Base-by-base conservation (phyloP, 1,140 invertebrate genomes). In the Nephotettix cincticeps region DNA sequence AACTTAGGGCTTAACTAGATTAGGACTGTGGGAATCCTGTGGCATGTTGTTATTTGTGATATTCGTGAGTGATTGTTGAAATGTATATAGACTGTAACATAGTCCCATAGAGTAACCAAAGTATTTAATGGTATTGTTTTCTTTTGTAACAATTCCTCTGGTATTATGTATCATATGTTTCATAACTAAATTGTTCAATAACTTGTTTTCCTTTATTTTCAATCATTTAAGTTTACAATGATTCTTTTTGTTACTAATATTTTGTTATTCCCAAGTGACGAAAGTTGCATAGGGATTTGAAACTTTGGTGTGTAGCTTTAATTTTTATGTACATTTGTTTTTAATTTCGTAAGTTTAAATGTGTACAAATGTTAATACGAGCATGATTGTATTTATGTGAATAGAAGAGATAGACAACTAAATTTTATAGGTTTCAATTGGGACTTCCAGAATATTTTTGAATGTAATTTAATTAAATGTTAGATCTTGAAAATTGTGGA, bases 281-380 rank as follows among this genome's bases (percentile, higher is more conserved):
- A 1, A 25, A 2, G 9, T 11, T 28, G 23, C 23, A 3, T 4
- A n/a, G 40, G 36, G 32, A 23, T 67, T 67, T 17, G 21, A 58
- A 70, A 70, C 68, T 70, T 70, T 70, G 68, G 68, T 70, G 68
- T 63, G 68, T 61, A 70, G 68, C 68, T 70, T 70, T 70, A 70
- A 70, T 70, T 70, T 69, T 70, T 36, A 43, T 70, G 68, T 70
- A 70, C 54, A 70, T 70, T 70, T 56, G 68, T 70, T 58, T 70
- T 63, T 43, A 70, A 6, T 70, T 63, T 61, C 63, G 27, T 70
- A 70, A 70, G 40, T 67, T 45, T 2, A 27, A 11, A 1, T 25
- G 21, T 67, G 64, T 27, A 67, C 23, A 67, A 43, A 67, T 27
- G 27, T 67, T 9, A 36, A 43, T 67, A 67, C 9, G 14, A 36